Evolutionary conservation across 2,113 vertebrate species (phyloP).

Genomic region (Dicrurus megarhynchus): DNA sequence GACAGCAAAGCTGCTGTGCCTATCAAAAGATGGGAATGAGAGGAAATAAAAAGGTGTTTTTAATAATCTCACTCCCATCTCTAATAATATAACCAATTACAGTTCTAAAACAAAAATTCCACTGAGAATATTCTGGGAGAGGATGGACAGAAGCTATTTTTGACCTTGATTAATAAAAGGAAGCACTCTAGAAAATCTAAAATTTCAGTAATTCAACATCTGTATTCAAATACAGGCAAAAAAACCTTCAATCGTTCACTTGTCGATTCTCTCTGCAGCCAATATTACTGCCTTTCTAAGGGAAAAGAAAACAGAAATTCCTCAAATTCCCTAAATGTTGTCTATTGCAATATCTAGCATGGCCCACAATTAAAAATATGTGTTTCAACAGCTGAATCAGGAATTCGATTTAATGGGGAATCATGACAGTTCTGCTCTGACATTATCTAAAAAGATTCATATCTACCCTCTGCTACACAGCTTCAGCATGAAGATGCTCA

Average conservation of each 20-base stretch:
- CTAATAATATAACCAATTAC: not conserved
- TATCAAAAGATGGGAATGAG: not conserved
- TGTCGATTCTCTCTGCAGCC: not conserved
- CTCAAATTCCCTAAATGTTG: not conserved
- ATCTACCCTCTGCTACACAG: not conserved
- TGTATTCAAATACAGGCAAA: not conserved
- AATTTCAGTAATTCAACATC: not conserved
- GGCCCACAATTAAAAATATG: not conserved
- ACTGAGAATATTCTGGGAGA: not conserved
- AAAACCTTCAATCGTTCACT: not conserved
- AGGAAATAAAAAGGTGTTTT: not conserved
- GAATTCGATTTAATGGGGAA: not conserved
- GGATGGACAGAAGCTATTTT: not conserved
- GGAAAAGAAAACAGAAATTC: not conserved
- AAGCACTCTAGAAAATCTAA: not conserved
- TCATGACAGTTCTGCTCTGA: slow-evolving; percentile 6
- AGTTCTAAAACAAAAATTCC: not conserved
- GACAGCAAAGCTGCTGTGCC: not conserved
- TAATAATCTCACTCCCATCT: not conserved
- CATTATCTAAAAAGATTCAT: not conserved
- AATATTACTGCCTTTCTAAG: not conserved
- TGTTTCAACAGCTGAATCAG: not conserved
- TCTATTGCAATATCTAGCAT: not conserved
- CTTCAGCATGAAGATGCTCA: slow-evolving; percentile 25
- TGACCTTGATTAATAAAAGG: slow-evolving; percentile 10